Percentiles rank a stretch among this genome's conserved stretches.
Conservation (phyloP, 2,888 invertebrate species). For the Scaptomyza tumidula region DNA sequence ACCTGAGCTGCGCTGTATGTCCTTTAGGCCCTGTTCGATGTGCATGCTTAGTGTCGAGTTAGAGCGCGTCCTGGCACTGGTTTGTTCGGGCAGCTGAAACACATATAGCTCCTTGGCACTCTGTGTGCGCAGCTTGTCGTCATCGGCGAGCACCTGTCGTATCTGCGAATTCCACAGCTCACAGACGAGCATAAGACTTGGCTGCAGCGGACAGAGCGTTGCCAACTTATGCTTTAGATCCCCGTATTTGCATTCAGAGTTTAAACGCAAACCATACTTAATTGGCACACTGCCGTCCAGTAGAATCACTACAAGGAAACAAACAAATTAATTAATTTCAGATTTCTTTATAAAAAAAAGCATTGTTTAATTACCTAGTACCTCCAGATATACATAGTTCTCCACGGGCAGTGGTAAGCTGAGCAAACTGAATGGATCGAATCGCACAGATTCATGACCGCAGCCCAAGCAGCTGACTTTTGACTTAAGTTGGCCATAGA, state of each 20-base stretch:
- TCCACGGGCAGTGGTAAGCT: constrained; percentile 96
- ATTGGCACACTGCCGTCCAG: constrained; percentile 93
- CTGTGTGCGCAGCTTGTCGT: constrained; percentile 85
- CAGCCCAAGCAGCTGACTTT: constrained; percentile 93
- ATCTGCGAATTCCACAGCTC: constrained; percentile 90
- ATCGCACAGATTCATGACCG: constrained; percentile 92
- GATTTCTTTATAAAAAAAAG: background rate
- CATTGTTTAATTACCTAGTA: constrained; percentile 86
- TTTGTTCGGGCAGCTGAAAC: constrained; percentile 88
- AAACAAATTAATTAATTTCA: background rate
- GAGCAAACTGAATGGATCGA: constrained; percentile 96
- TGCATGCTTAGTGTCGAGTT: constrained; percentile 82
- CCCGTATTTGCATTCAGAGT: constrained; percentile 92
- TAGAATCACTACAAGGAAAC: constrained; percentile 87
- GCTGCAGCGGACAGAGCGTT: constrained; percentile 87
- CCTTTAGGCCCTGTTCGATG: constrained; percentile 84
- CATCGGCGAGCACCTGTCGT: constrained; percentile 86
- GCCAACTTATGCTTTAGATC: constrained; percentile 90
- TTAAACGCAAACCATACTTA: constrained; percentile 93
- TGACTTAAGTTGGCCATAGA: constrained; percentile 96
- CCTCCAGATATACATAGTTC: constrained; percentile 91
- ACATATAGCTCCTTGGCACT: constrained; percentile 87
- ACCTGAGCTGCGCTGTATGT: constrained; percentile 84
- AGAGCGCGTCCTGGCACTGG: constrained; percentile 78
- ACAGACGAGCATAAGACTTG: constrained; percentile 88